phyloP scores from a whole-genome alignment of 2,113 vertebrate genomes.

The Etia nguti region DNA sequence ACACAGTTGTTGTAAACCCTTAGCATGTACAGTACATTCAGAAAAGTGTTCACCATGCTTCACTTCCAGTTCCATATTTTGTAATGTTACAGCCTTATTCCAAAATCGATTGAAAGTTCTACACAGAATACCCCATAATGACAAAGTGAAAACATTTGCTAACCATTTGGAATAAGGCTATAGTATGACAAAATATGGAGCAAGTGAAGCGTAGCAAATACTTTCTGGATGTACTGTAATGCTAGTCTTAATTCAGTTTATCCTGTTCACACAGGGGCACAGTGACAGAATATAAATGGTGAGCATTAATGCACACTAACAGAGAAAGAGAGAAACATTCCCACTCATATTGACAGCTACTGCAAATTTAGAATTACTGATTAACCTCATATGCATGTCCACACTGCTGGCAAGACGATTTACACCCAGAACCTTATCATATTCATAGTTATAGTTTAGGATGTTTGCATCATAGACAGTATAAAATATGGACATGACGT shows the following conservation, averaged over 20 bases:
- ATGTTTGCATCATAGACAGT: background rate
- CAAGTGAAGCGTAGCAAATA: rapidly evolving
- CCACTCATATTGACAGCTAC: background rate
- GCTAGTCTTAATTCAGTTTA: background rate
- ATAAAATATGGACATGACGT: rapidly evolving
- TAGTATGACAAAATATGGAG: background rate
- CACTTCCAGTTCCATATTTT: background rate
- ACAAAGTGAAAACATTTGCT: background rate
- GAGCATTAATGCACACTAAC: background rate
- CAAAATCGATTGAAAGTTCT: background rate
- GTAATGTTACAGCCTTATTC: background rate
- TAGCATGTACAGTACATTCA: background rate
- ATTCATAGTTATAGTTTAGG: background rate
- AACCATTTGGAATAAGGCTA: background rate
- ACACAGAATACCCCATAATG: background rate
- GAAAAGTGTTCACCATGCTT: background rate
- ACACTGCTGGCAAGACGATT: rapidly evolving
- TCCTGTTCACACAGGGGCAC: background rate
- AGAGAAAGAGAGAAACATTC: background rate
- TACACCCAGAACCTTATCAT: background rate
- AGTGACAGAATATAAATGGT: background rate
- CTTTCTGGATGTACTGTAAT: background rate
- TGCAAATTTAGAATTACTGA: background rate
- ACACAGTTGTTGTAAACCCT: background rate
- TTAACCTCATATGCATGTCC: background rate